Evolutionary conservation across 2,888 invertebrate genomes (phyloP).

Genomic region (Drosophila austrosaltans): DNA sequence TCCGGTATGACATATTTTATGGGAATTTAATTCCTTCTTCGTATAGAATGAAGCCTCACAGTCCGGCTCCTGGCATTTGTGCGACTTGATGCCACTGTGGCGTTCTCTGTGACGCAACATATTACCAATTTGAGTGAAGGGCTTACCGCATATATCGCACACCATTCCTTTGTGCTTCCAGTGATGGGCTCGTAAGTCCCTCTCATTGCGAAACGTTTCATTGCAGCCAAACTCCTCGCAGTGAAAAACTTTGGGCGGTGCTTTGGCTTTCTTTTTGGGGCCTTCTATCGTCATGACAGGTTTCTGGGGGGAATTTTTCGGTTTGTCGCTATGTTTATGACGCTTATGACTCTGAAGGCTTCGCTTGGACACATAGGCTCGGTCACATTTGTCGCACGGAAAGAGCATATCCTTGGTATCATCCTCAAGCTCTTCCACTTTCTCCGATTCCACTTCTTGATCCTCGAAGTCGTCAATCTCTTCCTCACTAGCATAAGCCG

Average conservation of each 20-base stretch:
- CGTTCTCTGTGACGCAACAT: constrained; percentile 80
- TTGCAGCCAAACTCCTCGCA: constrained; percentile 68
- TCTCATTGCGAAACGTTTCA: constrained; percentile 70
- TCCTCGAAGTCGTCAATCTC: background rate
- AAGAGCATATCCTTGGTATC: constrained; percentile 66
- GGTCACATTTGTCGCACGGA: constrained; percentile 69
- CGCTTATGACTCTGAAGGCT: constrained; percentile 73
- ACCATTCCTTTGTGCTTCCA: constrained; percentile 81
- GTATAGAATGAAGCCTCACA: constrained; percentile 79
- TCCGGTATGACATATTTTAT: constrained; percentile 78
- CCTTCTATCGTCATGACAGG: constrained; percentile 2
- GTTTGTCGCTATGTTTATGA: constrained; percentile 48
- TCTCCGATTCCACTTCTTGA: background rate
- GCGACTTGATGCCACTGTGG: constrained; percentile 80
- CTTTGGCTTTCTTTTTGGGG: constrained; percentile 33
- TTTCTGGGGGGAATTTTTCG: background rate
- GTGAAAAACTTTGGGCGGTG: constrained; percentile 54
- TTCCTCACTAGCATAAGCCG: constrained; percentile 12
- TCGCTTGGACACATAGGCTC: constrained; percentile 71
- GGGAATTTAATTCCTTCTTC: constrained; percentile 75
- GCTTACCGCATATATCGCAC: constrained; percentile 80
- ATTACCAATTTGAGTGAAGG: constrained; percentile 80
- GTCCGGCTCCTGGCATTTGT: constrained; percentile 71
- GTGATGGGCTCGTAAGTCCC: constrained; percentile 73
- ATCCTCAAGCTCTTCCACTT: constrained; percentile 12